These are phyloP conservation scores for Mastacembelus armatus DNA, from an alignment of 2,797 vertebrate genomes.

Conservation along the genomic window DNA sequence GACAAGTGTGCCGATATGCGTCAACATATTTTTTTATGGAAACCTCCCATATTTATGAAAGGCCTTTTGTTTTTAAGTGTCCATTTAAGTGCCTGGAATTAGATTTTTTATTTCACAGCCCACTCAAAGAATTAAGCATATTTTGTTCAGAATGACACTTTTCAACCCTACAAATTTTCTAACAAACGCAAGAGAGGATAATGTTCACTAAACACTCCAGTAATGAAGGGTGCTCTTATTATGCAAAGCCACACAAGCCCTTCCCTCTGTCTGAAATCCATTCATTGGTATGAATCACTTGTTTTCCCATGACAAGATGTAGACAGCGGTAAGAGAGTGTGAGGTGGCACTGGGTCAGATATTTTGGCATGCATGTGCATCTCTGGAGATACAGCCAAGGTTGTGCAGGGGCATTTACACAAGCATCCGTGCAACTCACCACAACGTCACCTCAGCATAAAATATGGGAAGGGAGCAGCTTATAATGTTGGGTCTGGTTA, in stretches of 20 bases:
- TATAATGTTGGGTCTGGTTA: conserved; percentile 54
- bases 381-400: conserved; percentile 31
- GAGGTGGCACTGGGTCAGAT: conserved; percentile 53
- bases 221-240: neutral
- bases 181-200: neutral
- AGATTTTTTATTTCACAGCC: neutral
- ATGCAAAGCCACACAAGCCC: neutral
- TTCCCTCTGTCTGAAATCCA: conserved; percentile 11
- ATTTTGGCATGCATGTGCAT: conserved; percentile 47
- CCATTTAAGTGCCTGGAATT: neutral
- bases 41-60: no score
- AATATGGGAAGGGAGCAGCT: conserved; percentile 54
- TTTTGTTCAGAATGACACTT: neutral
- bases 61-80: neutral
- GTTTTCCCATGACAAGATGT: conserved; percentile 37
- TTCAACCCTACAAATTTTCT: neutral
- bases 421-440: conserved; percentile 20
- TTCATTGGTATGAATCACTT: conserved; percentile 46
- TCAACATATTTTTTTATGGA: no score
- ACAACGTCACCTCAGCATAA: conserved; percentile 42
- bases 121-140: neutral
- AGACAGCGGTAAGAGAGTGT: conserved; percentile 41
- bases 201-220: neutral
- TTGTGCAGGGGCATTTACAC: conserved; percentile 4
- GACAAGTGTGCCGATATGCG: no score